Conservation (phyloP, 2,113 vertebrate species). For the Axis porcinus region DNA sequence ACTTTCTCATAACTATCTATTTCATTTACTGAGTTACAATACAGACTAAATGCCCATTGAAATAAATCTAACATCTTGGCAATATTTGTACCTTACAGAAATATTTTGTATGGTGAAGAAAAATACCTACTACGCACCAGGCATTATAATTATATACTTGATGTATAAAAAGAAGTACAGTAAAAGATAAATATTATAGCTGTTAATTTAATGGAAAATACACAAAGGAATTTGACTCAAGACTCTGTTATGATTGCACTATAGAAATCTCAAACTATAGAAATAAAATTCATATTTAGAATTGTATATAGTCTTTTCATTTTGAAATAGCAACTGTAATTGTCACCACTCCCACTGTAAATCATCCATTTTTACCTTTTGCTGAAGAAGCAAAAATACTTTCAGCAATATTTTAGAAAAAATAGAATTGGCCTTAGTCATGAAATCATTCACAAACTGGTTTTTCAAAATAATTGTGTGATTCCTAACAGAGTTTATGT, state of each 20-base stretch:
- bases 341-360: background rate
- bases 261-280: background rate
- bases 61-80: background rate
- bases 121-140: background rate
- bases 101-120: background rate
- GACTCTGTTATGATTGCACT: background rate
- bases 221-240: background rate
- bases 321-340: background rate
- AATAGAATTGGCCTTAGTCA: background rate
- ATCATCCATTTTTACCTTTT: background rate
- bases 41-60: background rate
- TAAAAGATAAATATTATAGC: background rate
- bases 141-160: background rate
- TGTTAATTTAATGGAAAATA: background rate
- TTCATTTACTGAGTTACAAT: background rate
- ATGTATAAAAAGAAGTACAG: background rate
- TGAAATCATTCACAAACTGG: background rate
- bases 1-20: background rate
- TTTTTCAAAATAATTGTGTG: background rate
- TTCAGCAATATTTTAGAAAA: conserved; percentile 3
- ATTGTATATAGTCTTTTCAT: background rate
- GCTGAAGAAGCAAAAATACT: background rate
- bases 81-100: background rate
- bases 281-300: background rate
- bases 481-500: background rate